phyloP scores from a whole-genome alignment of 2,113 vertebrate genomes.

The Barbus barbus region DNA sequence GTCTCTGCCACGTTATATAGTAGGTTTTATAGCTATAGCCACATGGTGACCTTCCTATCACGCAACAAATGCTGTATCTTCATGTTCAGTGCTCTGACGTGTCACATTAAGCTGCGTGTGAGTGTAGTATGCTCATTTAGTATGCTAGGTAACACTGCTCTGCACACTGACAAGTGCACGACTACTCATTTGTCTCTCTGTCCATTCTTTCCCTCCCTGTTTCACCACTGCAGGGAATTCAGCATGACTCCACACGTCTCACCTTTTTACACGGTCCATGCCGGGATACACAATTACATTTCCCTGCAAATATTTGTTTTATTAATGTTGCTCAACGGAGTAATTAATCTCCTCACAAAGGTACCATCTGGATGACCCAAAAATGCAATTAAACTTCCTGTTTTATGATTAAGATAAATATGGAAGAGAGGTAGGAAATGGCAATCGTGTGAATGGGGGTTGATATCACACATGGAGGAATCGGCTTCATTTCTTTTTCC shows the following conservation, averaged over 20 bases:
- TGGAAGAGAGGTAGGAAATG: conserved; percentile 44
- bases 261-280: conserved; percentile 64
- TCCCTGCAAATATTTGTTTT: conserved; percentile 75
- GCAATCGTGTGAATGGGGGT: conserved; percentile 49
- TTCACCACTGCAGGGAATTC: conserved; percentile 59
- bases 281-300: conserved; percentile 66
- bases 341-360: conserved; percentile 77
- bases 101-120: background rate
- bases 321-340: conserved; percentile 70
- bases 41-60: background rate
- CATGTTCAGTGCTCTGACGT: background rate
- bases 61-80: background rate
- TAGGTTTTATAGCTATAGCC: background rate
- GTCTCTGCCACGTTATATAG: background rate
- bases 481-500: conserved; percentile 42
- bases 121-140: conserved; percentile 27
- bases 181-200: conserved; percentile 66
- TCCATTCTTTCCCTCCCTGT: conserved; percentile 41
- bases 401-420: conserved; percentile 74
- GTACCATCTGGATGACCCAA: conserved; percentile 78
- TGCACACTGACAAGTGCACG: conserved; percentile 61
- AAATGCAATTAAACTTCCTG: conserved; percentile 69
- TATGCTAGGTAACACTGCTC: conserved; percentile 35
- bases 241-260: conserved; percentile 64
- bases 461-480: conserved; percentile 52